phyloP scores from a whole-genome alignment of 2,888 invertebrate species.

The Cosmia trapezina region DNA sequence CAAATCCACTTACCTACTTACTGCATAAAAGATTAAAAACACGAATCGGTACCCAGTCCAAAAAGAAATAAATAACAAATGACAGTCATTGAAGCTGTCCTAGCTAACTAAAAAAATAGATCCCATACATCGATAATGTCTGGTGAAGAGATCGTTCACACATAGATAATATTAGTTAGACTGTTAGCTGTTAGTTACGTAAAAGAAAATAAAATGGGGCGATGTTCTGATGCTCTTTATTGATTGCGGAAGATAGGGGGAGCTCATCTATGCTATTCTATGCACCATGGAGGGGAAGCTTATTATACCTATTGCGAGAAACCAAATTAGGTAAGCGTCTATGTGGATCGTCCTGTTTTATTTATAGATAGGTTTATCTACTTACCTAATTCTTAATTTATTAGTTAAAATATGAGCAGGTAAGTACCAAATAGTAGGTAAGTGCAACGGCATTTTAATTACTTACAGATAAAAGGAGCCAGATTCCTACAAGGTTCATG shows the following conservation, averaged over 20 bases:
- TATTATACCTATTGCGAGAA: conserved; percentile 11
- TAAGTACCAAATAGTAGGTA: not conserved
- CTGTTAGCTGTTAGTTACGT: conserved; percentile 52
- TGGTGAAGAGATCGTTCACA: conserved; percentile 59
- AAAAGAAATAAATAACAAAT: conserved; percentile 32
- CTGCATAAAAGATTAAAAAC: not conserved
- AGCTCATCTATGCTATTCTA: conserved; percentile 29
- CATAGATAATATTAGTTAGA: conserved; percentile 33
- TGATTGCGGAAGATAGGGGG: conserved; percentile 65
- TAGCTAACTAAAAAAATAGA: conserved; percentile 56
- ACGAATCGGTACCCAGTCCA: not conserved
- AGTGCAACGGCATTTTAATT: conserved; percentile 15
- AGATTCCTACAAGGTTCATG: conserved; percentile 41
- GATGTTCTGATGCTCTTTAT: conserved; percentile 67
- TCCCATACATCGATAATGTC: conserved; percentile 57
- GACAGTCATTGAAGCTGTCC: conserved; percentile 18
- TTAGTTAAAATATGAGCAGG: not conserved
- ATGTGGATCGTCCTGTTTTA: not conserved
- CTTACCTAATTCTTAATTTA: not conserved
- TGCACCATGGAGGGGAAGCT: conserved; percentile 17
- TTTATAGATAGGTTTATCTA: not conserved
- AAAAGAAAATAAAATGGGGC: conserved; percentile 68
- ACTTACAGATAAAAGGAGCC: conserved; percentile 9
- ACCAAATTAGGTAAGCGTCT: conserved; percentile 4
- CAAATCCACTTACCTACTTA: not conserved